Conservation (phyloP, 2,888 invertebrate genomes). For the Amiota communis region DNA sequence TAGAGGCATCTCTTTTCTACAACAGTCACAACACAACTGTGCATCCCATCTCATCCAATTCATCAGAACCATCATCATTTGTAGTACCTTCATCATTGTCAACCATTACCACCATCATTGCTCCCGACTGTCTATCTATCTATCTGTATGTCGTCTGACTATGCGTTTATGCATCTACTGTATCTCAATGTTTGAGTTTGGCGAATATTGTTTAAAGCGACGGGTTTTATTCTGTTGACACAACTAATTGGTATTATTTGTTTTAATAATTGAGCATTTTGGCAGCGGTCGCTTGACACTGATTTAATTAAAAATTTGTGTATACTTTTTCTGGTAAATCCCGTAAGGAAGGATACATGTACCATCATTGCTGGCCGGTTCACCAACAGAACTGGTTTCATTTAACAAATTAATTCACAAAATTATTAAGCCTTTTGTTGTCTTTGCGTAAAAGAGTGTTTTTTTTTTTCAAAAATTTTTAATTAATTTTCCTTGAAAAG, state of each 20-base stretch:
- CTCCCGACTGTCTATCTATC: neutral
- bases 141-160: too few relatives aligned
- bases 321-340: neutral
- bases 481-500: conserved; percentile 33
- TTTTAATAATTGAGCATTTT: conserved; percentile 71
- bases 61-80: neutral
- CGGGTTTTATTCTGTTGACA: conserved; percentile 60
- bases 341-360: too few relatives aligned
- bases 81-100: neutral
- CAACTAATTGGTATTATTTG: conserved; percentile 72
- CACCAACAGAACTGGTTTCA: too few relatives aligned
- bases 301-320: conserved; percentile 65
- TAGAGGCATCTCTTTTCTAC: conserved; percentile 36
- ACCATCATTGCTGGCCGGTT: too few relatives aligned
- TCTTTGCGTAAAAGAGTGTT: conserved; percentile 33
- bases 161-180: too few relatives aligned
- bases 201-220: neutral
- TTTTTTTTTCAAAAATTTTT: conserved; percentile 55
- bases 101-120: neutral
- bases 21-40: neutral
- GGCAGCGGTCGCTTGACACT: conserved; percentile 48
- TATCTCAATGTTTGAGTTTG: neutral
- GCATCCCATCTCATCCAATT: too few relatives aligned
- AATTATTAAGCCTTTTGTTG: conserved; percentile 43
- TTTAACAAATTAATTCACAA: too few relatives aligned